phyloP scores from a whole-genome alignment of 2,113 vertebrate species.

The Solea solea region DNA sequence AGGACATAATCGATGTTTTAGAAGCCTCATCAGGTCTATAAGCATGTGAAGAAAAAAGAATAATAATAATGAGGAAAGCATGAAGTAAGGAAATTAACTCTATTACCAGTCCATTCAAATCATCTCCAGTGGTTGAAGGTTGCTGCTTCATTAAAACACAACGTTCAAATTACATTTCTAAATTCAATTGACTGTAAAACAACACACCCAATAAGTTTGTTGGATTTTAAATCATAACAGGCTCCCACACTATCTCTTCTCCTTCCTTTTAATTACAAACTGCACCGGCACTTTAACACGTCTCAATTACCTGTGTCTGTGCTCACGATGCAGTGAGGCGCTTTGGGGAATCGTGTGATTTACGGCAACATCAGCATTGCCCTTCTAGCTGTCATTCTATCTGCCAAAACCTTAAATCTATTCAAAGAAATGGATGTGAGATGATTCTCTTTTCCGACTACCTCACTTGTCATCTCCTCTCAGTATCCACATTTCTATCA shows the following conservation, averaged over 20 bases:
- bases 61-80: background rate
- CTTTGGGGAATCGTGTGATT: constrained; percentile 41
- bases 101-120: constrained; percentile 9
- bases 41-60: background rate
- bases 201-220: constrained; percentile 19
- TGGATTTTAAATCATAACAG: constrained; percentile 12
- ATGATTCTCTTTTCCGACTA: constrained; percentile 9
- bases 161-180: constrained; percentile 12
- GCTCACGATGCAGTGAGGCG: constrained; percentile 39
- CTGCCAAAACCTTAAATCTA: constrained; percentile 43
- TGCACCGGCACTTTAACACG: background rate
- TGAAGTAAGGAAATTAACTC: background rate
- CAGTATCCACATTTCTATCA: constrained; percentile 13
- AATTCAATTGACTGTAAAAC: constrained; percentile 12
- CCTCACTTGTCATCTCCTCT: constrained; percentile 23
- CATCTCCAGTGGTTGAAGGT: constrained; percentile 25
- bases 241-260: background rate
- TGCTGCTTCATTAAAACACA: constrained; percentile 1
- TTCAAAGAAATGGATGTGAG: constrained; percentile 24
- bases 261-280: constrained; percentile 42
- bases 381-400: constrained; percentile 39
- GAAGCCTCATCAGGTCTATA: background rate
- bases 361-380: constrained; percentile 20
- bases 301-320: constrained; percentile 29
- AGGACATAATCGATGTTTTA: background rate